These are phyloP conservation scores for Nibea albiflora DNA, from an alignment of 2,113 vertebrate species.

Conservation along the genomic window DNA sequence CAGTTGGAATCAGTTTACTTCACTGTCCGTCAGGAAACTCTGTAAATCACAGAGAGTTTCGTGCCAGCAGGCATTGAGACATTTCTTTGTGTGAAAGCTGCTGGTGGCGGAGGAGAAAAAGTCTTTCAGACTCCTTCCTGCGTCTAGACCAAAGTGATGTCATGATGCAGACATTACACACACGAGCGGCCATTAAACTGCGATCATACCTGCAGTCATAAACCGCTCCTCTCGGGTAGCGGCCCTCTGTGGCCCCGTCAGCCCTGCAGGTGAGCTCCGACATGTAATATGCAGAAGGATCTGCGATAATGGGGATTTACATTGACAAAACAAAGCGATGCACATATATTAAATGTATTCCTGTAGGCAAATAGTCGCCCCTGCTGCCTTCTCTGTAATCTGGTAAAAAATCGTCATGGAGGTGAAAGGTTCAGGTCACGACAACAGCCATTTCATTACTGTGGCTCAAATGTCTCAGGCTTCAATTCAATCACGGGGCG, in stretches of 20 bases:
- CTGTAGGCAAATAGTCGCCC: constrained; percentile 81
- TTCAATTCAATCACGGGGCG: constrained; percentile 81
- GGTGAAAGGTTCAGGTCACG: constrained; percentile 75
- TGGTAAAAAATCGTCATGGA: constrained; percentile 67
- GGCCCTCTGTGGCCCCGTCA: constrained; percentile 8
- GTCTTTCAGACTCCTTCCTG: no score
- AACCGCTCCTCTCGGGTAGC: neutral
- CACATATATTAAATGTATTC: constrained; percentile 73
- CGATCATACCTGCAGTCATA: neutral
- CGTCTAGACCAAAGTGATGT: no score
- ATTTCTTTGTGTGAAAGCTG: no score
- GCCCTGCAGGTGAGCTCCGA: constrained; percentile 55
- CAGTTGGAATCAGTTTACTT: no score
- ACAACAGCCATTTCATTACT: constrained; percentile 84
- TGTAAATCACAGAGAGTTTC: no score
- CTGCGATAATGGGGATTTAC: constrained; percentile 78
- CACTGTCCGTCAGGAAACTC: no score
- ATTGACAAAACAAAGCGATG: constrained; percentile 71
- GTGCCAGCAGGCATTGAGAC: no score
- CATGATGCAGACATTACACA: no score
- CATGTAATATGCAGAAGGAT: constrained; percentile 68
- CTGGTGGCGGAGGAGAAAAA: no score
- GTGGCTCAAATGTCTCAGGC: constrained; percentile 73
- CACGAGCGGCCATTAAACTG: neutral
- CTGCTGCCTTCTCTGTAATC: constrained; percentile 73